These are phyloP conservation scores for Steinernema khuongi DNA, from an alignment of 1,140 invertebrate genomes.

Conservation along the genomic window DNA sequence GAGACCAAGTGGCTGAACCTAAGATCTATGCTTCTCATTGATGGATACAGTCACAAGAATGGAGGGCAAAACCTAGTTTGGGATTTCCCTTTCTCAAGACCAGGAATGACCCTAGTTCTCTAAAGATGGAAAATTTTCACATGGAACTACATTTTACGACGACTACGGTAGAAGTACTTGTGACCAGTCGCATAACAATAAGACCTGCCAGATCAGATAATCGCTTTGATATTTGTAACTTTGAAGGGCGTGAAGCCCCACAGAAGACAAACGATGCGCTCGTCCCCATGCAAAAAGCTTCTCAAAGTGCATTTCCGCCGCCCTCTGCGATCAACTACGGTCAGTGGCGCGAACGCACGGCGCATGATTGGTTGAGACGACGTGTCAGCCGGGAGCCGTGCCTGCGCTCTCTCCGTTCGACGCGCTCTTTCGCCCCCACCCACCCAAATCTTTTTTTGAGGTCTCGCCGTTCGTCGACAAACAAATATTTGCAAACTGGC, in stretches of 20 bases:
- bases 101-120: too few species aligned
- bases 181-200: too few species aligned
- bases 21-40: too few species aligned
- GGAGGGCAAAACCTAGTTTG: too few species aligned
- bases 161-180: too few species aligned
- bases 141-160: too few species aligned
- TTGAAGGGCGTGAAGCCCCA: background rate
- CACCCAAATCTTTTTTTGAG: conserved; percentile 9
- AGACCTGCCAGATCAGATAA: too few species aligned
- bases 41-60: too few species aligned
- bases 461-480: background rate
- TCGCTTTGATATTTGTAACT: too few species aligned
- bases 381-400: background rate
- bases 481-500: conserved; percentile 8
- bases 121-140: too few species aligned
- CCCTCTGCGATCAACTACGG: conserved; percentile 1
- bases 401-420: background rate
- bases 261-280: background rate
- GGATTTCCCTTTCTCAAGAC: too few species aligned
- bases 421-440: background rate
- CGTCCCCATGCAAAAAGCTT: background rate
- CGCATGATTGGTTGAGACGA: background rate
- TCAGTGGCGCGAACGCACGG: background rate
- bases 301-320: conserved; percentile 1
- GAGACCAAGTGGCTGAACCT: too few species aligned